A percentile compares a stretch with the other conserved stretches of the same genome.
Evolutionary conservation across 2,797 vertebrate species (phyloP).

Genomic region (Danio jaintianensis): DNA sequence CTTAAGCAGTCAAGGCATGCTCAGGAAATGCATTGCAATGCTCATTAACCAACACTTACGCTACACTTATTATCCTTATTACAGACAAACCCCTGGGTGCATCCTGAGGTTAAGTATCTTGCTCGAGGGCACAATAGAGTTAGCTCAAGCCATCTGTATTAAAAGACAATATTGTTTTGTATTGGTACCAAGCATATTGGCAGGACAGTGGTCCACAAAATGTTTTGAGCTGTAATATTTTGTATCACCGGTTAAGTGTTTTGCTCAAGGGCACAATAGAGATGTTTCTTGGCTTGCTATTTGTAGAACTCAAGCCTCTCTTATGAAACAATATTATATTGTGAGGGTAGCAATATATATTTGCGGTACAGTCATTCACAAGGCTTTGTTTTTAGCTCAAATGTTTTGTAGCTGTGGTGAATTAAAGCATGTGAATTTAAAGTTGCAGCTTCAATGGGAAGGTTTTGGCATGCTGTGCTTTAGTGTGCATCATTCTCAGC

Average conservation of each 20-base stretch:
- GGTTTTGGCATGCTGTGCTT: background rate
- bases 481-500: background rate
- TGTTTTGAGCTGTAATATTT: background rate
- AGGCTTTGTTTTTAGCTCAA: too few relatives aligned
- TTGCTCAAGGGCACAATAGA: too few relatives aligned
- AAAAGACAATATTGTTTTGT: background rate
- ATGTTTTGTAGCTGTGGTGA: background rate
- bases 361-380: too few relatives aligned
- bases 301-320: too few relatives aligned
- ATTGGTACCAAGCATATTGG: background rate
- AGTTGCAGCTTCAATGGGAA: background rate
- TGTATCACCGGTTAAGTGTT: background rate
- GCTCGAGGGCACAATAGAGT: conserved; percentile 16
- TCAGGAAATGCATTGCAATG: conserved; percentile 11
- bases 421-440: background rate
- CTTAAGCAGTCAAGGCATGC: background rate
- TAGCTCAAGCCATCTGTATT: background rate
- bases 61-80: background rate
- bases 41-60: background rate
- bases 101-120: conserved; percentile 10
- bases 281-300: too few relatives aligned
- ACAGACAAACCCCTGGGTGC: background rate
- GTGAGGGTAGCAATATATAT: too few relatives aligned
- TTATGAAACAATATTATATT: too few relatives aligned
- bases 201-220: background rate